Conservation (phyloP, 2,888 invertebrate species). For the Polydrusus cervinus region DNA sequence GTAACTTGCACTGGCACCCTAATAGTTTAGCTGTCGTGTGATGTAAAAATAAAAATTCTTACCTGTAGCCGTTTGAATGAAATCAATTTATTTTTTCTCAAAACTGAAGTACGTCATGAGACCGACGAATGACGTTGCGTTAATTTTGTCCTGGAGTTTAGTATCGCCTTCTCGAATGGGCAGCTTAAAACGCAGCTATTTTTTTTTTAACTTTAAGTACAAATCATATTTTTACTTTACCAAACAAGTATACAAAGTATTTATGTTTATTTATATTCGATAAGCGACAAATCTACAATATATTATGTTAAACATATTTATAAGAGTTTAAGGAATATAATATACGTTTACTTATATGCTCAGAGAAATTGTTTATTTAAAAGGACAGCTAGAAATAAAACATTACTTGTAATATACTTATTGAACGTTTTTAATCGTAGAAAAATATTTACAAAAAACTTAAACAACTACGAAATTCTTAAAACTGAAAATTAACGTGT, state of each 20-base stretch:
- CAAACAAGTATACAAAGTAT: constrained; percentile 12
- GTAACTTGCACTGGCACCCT: no score
- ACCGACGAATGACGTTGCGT: no score
- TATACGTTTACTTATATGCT: constrained; percentile 7
- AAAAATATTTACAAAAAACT: constrained; percentile 62
- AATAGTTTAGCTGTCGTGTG: no score
- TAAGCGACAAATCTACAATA: background rate
- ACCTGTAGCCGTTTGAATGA: no score
- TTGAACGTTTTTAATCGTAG: constrained; percentile 58
- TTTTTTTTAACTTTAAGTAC: constrained; percentile 4
- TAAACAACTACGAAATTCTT: constrained; percentile 40
- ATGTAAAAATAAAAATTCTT: no score
- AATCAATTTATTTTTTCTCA: no score
- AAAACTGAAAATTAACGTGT: constrained; percentile 37
- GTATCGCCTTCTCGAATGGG: background rate
- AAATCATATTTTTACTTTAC: constrained; percentile 4
- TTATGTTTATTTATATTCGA: constrained; percentile 20
- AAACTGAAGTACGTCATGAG: no score
- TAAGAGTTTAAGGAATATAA: constrained; percentile 19
- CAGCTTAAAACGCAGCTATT: background rate
- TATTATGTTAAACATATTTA: constrained; percentile 23
- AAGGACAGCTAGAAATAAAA: constrained; percentile 4
- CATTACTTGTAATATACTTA: constrained; percentile 9
- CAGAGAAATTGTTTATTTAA: constrained; percentile 6
- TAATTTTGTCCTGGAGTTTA: no score